These are phyloP conservation scores for Atta colombica DNA, from an alignment of 1,140 invertebrate species.

Conservation along the genomic window DNA sequence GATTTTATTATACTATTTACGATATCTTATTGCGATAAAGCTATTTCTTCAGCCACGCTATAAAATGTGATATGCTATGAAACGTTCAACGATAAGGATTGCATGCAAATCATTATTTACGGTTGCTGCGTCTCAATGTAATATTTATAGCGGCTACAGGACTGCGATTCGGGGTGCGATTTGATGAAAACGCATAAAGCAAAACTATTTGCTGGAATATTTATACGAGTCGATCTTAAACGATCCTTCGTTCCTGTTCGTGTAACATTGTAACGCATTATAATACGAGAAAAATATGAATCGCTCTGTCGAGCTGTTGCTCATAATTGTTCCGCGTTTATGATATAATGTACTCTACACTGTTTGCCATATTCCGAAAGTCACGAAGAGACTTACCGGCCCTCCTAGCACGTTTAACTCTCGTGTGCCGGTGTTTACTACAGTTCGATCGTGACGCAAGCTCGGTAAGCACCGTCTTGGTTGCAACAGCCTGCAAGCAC, in stretches of 20 bases:
- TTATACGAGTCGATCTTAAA: constrained; percentile 6
- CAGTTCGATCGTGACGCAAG: constrained; percentile 54
- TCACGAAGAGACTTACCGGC: constrained; percentile 34
- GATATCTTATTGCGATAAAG: constrained; percentile 43
- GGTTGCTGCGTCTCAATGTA: constrained; percentile 8
- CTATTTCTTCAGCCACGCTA: neutral
- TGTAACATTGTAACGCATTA: neutral
- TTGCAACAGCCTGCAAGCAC: constrained; percentile 51
- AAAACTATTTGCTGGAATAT: neutral
- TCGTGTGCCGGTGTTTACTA: constrained; percentile 14
- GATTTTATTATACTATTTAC: constrained; percentile 31
- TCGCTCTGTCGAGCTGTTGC: neutral
- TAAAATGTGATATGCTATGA: constrained; percentile 25
- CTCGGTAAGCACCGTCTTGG: constrained; percentile 47
- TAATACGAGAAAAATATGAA: neutral
- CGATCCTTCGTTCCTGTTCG: neutral
- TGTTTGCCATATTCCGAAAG: neutral
- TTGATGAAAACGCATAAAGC: constrained; percentile 12
- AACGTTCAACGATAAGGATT: constrained; percentile 29
- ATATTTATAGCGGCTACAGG: constrained; percentile 6
- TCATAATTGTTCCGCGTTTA: constrained; percentile 15
- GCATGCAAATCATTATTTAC: constrained; percentile 43
- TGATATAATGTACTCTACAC: neutral
- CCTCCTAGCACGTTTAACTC: neutral
- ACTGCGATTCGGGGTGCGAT: constrained; percentile 21